Percentiles rank a stretch among this genome's conserved stretches.
Conservation (phyloP, 1,140 invertebrate genomes). For the Arctopsyche grandis region DNA sequence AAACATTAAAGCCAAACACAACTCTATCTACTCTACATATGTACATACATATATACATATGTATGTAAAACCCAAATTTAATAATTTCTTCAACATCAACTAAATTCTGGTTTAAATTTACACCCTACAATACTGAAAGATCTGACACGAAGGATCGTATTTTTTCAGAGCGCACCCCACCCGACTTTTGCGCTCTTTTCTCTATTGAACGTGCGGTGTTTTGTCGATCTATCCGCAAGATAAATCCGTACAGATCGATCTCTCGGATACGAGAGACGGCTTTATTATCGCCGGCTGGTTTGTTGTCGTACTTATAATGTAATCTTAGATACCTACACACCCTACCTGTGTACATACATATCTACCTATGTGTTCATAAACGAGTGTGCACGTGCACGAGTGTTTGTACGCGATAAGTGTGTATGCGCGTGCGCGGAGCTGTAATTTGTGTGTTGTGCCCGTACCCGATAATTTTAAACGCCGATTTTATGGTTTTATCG, state of each 20-base stretch:
- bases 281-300: constrained; percentile 28
- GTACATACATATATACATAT: too few species aligned
- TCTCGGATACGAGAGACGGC: constrained; percentile 34
- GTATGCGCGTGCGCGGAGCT: background rate
- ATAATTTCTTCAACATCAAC: too few species aligned
- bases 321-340: background rate
- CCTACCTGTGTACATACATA: background rate
- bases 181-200: background rate
- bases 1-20: too few species aligned
- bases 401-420: background rate
- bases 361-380: background rate
- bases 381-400: background rate
- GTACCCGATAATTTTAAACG: constrained; percentile 48
- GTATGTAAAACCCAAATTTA: too few species aligned
- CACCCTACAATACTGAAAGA: too few species aligned
- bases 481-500: constrained; percentile 43
- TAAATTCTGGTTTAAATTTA: too few species aligned
- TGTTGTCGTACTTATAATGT: background rate
- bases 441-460: constrained; percentile 31
- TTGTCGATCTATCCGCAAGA: constrained; percentile 34
- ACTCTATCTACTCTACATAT: too few species aligned
- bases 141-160: too few species aligned
- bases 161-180: background rate
- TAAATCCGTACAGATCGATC: constrained; percentile 35
- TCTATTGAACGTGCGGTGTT: background rate